A percentile compares a stretch with the other conserved stretches of the same genome.
These are phyloP conservation scores for Antechinus stuartii DNA, from an alignment of 2,113 vertebrate genomes.

Conservation along the genomic window DNA sequence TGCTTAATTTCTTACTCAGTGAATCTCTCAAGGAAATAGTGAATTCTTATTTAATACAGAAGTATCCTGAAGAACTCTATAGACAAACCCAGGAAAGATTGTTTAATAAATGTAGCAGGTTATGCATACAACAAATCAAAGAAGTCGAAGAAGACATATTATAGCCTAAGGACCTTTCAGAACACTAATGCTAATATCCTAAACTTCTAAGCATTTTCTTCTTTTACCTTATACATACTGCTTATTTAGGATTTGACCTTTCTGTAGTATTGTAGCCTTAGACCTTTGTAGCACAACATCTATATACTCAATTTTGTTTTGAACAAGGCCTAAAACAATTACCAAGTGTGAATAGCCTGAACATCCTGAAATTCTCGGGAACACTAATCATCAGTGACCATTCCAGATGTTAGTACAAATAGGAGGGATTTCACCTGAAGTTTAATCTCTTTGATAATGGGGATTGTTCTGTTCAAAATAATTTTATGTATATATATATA, in stretches of 20 bases:
- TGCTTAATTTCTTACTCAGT: not conserved
- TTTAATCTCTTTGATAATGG: not conserved
- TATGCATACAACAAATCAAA: not conserved
- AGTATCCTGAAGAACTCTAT: slow-evolving; percentile 1
- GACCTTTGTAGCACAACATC: not conserved
- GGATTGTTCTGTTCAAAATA: slow-evolving; percentile 20
- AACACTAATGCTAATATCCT: not conserved
- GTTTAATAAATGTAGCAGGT: not conserved
- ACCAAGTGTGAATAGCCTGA: not conserved
- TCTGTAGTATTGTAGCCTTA: not conserved
- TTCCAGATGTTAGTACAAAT: not conserved
- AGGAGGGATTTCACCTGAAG: not conserved
- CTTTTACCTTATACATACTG: not conserved
- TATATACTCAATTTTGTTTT: slow-evolving; percentile 10
- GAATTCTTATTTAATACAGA: not conserved
- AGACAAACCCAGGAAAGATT: not conserved
- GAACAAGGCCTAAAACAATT: not conserved
- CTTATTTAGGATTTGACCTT: slow-evolving; percentile 8
- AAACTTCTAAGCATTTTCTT: not conserved
- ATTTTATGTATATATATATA: not conserved
- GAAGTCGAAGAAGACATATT: not conserved
- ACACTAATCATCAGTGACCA: not conserved
- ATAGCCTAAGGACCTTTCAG: not conserved
- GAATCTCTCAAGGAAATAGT: not conserved
- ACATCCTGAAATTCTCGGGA: not conserved